These are phyloP conservation scores for Mastacembelus armatus DNA, from an alignment of 2,797 vertebrate genomes.

Conservation along the genomic window DNA sequence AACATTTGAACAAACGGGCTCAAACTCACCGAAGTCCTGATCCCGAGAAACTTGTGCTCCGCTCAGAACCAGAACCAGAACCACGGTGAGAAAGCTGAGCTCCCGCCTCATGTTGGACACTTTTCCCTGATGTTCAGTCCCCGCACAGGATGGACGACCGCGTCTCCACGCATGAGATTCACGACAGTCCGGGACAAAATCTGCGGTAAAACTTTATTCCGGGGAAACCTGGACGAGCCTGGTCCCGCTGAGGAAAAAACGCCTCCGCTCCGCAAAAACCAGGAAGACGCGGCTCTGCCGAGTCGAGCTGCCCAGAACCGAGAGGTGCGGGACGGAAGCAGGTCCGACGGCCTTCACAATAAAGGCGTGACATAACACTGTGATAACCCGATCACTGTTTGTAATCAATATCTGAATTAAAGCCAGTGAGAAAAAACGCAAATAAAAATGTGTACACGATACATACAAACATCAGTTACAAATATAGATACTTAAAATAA, in stretches of 20 bases:
- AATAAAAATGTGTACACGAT: too few relatives aligned
- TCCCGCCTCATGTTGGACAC: conserved; percentile 32
- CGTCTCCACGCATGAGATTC: conserved; percentile 2
- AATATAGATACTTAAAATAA: too few relatives aligned
- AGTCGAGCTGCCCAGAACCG: neutral
- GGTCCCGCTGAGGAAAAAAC: neutral
- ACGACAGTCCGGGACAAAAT: neutral
- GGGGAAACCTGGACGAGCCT: rapidly evolving
- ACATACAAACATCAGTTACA: too few relatives aligned
- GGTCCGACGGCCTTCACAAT: conserved; percentile 4
- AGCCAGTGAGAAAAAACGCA: too few relatives aligned
- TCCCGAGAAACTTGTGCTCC: too few relatives aligned
- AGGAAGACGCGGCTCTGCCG: conserved; percentile 52
- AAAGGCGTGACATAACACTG: neutral
- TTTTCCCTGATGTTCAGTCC: neutral
- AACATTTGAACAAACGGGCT: rapidly evolving
- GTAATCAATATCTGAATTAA: neutral
- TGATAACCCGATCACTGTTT: neutral
- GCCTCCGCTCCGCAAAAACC: conserved; percentile 21
- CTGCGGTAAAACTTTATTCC: neutral
- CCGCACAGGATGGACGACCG: neutral
- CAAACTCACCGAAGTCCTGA: too few relatives aligned
- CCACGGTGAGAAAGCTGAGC: neutral
- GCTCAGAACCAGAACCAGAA: too few relatives aligned
- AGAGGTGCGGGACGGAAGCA: conserved; percentile 13